Evolutionary conservation across 1,140 invertebrate genomes (phyloP).

Genomic region (Aphelenchoides fujianensis): DNA sequence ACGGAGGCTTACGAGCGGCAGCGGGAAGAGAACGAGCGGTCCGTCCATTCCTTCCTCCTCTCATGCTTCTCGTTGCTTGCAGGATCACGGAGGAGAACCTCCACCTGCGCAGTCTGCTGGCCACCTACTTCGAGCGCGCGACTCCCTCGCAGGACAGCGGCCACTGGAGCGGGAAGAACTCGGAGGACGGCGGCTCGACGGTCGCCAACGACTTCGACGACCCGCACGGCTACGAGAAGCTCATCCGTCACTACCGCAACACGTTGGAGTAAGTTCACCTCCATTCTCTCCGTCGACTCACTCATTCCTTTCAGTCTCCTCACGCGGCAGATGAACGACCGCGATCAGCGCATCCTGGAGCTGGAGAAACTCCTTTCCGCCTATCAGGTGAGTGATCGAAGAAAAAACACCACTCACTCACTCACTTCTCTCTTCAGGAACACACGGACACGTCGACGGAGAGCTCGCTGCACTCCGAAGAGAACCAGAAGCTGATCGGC

Average conservation of each 20-base stretch:
- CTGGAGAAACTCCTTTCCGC: no score
- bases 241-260: conserved; percentile 39
- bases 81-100: conserved; percentile 35
- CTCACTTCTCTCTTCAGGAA: no score
- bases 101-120: conserved; percentile 36
- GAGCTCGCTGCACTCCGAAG: no score
- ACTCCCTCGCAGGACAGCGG: conserved; percentile 35
- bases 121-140: conserved; percentile 30
- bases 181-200: conserved; percentile 37
- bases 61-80: neutral
- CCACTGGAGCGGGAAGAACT: conserved; percentile 30
- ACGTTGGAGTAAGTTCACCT: no score
- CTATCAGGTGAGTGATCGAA: no score
- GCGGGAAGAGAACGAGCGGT: neutral
- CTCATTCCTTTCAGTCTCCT: no score
- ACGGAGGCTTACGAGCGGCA: neutral
- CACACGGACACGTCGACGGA: no score
- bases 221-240: conserved; percentile 34
- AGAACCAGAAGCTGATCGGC: no score
- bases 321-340: no score
- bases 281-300: no score
- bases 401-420: no score
- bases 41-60: conserved; percentile 13
- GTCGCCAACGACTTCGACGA: conserved; percentile 39
- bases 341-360: no score